Base-by-base conservation (phyloP, 2,888 invertebrate species). In the Scrobipalpa atriplicella region DNA sequence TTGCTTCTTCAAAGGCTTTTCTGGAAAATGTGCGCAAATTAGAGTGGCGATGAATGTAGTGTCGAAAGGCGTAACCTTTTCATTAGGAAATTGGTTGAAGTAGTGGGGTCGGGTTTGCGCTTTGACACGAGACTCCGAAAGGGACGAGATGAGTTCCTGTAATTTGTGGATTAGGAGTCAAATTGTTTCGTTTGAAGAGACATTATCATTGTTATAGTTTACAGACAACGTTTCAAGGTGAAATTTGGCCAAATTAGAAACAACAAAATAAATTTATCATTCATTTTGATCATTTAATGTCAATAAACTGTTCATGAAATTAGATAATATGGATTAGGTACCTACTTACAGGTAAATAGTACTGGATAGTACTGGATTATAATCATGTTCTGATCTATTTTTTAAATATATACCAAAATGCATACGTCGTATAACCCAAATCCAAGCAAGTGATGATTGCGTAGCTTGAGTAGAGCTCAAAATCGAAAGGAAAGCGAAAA, bases 61-160 rank as follows among this genome's bases (percentile, higher is more conserved):
- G 71, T 64, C 68, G 71, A 64, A 64, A 64, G 70, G 66, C 67
- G 68, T 62, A 66, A 72, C 68, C 67, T 71, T 73, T 71, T 73
- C 71, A 71, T 68, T 71, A 66, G 47, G 60, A 65, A 67, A 60
- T 67, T 66, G 71, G 56, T 68, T 72, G 72, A 66, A 38, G 67
- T 72, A 69, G 73, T 76, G 74, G 60, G 66, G 67, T 68, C 69
- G 70, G 69, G 72, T 76, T 69, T 70, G 76, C 74, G 72, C 78
- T 85, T 87, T 87, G 87, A 86, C 83, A 86, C 81, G 76, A 73
- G 81, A 85, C 82, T 80, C 84, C 76, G 69, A 82, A 84, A 84
- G 79, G 80, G 73, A 77, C 74, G 77, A 73, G 74, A 77, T 73
- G 77, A 73, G 74, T 75, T 77, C 73, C 81, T 82, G 82, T 88